A percentile compares a stretch with the other conserved stretches of the same genome.
phyloP scores from a whole-genome alignment of 2,797 vertebrate species.

The Sternarchorhynchus goeldii region DNA sequence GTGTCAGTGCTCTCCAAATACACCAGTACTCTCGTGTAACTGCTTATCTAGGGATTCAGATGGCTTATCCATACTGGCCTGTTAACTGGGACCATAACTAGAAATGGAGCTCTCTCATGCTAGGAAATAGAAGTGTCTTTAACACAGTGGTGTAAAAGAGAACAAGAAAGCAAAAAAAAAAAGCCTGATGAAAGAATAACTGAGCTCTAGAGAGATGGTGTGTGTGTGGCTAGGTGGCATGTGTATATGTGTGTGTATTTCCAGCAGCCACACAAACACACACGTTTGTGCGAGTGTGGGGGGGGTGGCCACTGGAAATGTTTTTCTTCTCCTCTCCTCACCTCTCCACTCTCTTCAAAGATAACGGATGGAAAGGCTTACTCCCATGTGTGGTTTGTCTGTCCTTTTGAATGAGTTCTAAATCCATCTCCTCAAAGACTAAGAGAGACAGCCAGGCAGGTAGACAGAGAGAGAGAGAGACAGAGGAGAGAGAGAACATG shows the following conservation, averaged over 20 bases:
- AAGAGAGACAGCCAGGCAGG: neutral
- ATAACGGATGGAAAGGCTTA: constrained; percentile 30
- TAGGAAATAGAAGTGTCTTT: constrained; percentile 7
- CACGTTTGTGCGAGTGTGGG: no score
- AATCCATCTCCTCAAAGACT: constrained; percentile 33
- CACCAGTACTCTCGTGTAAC: constrained; percentile 23
- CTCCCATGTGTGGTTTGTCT: constrained; percentile 31
- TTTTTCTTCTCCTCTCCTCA: neutral
- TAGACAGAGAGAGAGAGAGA: neutral
- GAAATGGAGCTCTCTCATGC: constrained; percentile 14
- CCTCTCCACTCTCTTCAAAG: constrained; percentile 7
- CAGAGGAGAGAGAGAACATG: constrained; percentile 1
- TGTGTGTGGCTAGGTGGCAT: neutral
- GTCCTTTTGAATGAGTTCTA: constrained; percentile 41
- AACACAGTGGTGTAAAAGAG: neutral
- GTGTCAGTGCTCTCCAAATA: constrained; percentile 6
- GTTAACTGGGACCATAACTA: neutral
- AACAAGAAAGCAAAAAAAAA: neutral
- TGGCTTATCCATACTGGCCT: neutral
- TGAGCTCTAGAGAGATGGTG: constrained; percentile 10
- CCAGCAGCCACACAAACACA: neutral
- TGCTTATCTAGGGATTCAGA: constrained; percentile 46
- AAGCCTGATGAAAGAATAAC: neutral
- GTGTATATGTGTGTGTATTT: neutral
- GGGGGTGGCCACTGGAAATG: no score